Evolutionary conservation across 2,888 invertebrate species (phyloP).

Genomic region (Callimorpha dominula): DNA sequence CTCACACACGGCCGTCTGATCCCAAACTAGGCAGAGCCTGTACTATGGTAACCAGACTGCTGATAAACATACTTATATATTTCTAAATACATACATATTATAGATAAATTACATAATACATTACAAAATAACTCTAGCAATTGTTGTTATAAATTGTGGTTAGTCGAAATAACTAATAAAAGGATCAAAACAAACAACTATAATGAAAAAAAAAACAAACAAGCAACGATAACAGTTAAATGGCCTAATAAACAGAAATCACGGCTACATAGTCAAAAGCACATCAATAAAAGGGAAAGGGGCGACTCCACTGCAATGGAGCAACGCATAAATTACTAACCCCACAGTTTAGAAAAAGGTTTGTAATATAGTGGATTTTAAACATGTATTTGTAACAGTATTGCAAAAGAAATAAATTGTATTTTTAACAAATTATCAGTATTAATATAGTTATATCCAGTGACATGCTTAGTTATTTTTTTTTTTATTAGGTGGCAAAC

Average conservation of each 20-base stretch:
- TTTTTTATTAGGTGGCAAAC: too few relatives aligned
- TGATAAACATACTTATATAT: too few relatives aligned
- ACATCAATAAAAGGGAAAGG: conserved; percentile 78
- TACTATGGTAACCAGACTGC: too few relatives aligned
- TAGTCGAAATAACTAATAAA: conserved; percentile 34
- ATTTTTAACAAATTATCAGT: too few relatives aligned
- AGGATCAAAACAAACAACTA: conserved; percentile 43
- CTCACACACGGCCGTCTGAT: too few relatives aligned
- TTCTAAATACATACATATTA: too few relatives aligned
- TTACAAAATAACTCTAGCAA: not conserved
- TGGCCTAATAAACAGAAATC: conserved; percentile 81
- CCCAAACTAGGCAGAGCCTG: too few relatives aligned
- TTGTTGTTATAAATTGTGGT: not conserved
- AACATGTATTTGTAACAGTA: conserved; percentile 11
- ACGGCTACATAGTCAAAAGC: conserved; percentile 78
- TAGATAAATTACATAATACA: too few relatives aligned
- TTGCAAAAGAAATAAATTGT: not conserved
- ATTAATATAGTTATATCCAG: too few relatives aligned
- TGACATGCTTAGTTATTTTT: too few relatives aligned
- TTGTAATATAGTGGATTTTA: conserved; percentile 52
- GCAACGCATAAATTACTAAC: conserved; percentile 73
- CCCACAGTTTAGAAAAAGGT: conserved; percentile 52
- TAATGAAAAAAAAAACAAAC: conserved; percentile 56
- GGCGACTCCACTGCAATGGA: conserved; percentile 64
- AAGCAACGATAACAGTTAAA: conserved; percentile 72